These are phyloP conservation scores for Pardalotus punctatus DNA, from an alignment of 2,113 vertebrate species.

Conservation along the genomic window DNA sequence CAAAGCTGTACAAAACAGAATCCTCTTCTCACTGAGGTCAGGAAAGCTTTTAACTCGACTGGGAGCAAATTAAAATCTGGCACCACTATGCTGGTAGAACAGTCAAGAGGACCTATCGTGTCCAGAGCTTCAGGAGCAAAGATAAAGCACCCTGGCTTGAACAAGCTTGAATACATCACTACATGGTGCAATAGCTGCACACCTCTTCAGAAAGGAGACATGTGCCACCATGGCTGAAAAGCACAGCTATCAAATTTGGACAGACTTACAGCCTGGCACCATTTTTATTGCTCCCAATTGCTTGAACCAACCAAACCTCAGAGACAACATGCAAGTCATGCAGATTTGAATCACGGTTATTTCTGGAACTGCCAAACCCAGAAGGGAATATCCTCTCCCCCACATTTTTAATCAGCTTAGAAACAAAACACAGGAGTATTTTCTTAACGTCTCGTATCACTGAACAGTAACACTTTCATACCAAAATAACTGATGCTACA, in stretches of 20 bases:
- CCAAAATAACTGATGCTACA: background rate
- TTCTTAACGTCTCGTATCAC: fast-evolving
- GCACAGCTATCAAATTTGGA: background rate
- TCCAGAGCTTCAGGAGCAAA: background rate
- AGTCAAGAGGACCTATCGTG: background rate
- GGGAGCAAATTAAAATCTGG: background rate
- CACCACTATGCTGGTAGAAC: background rate
- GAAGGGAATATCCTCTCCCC: background rate
- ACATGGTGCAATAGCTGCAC: background rate
- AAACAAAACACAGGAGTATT: background rate
- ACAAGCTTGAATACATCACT: background rate
- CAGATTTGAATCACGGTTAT: background rate
- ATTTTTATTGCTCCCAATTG: background rate
- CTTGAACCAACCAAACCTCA: background rate
- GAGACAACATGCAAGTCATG: background rate
- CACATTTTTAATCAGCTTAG: background rate
- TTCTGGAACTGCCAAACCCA: background rate
- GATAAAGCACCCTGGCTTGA: background rate
- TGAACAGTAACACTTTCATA: background rate
- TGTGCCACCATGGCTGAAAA: background rate
- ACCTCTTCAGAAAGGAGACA: background rate
- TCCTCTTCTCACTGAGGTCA: background rate
- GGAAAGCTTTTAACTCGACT: background rate
- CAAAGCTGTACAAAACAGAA: background rate
- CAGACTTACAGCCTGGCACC: background rate